Evolutionary conservation across 2,888 invertebrate species (phyloP), one percentile per base, ranked within the genome.

Genomic region (Shargacucullia verbasci): DNA sequence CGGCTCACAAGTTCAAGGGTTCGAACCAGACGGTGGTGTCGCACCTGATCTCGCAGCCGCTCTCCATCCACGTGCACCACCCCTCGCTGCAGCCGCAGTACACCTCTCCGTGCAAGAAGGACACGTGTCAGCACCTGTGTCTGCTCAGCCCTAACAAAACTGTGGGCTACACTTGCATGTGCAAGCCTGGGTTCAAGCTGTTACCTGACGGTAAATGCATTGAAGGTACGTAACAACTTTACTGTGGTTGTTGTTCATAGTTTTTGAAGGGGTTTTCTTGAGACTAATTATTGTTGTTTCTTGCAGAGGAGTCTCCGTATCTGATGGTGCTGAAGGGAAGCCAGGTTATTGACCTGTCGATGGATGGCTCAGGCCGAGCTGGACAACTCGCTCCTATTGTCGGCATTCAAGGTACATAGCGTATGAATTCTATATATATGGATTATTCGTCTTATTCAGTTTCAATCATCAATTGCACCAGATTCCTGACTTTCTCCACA

Each of bases 51-150:
- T 98, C 98, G 2, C 98, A 99, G 88, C 99, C 99, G 0, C 94
- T 99, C 4, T 99, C 99, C 8, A 98, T 99, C 64, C 98, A 98
- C 81, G 98, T 99, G 0, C 98, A 98, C 77, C 99, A 99, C 89
- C 98, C 98, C 0, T 97, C 98, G 0, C 92, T 99, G 45, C 99
- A 99, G 87, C 99, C 99, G 0, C 90, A 95, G 60, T 94, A 95
- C 12, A 89, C 95, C 0, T 96, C 97, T 68, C 98, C 99, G 0
- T 99, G 99, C 87, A 92, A 87, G 11, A 61, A 63, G 11, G 87
- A 76, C 38, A 52, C 87, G 0, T 99, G 99, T 82, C 97, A 97
- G 75, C 99, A 99, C 82, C 94, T 99, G 3, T 99, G 99, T 85
- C 92, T 99, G 20, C 94, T 99, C 0, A 98, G 98, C 47, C 98